phyloP scores from a whole-genome alignment of 2,113 vertebrate genomes.

The Eulacestoma nigropectus region DNA sequence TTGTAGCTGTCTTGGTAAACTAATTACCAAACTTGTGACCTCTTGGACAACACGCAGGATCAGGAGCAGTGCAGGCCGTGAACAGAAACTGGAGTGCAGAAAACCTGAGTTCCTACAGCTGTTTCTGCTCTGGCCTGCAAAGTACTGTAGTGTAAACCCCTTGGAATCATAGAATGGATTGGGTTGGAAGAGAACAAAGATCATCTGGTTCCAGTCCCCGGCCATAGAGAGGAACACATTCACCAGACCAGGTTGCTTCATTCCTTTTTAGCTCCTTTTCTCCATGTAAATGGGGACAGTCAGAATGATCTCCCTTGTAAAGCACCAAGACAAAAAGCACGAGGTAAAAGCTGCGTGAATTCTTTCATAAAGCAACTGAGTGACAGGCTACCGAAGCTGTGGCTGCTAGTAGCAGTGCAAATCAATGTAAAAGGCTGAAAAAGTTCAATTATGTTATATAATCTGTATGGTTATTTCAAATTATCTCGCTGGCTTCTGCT shows the following conservation, averaged over 20 bases:
- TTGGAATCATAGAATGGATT: not conserved
- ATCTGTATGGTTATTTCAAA: not conserved
- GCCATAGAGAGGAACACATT: not conserved
- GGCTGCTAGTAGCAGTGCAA: not conserved
- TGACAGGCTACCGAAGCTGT: not conserved
- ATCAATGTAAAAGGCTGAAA: not conserved
- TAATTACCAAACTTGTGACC: not conserved
- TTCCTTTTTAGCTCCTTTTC: not conserved
- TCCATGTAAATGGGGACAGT: not conserved
- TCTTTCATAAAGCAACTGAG: not conserved
- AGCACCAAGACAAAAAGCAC: not conserved
- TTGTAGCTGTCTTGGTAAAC: not conserved
- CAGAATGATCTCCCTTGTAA: not conserved
- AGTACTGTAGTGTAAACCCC: not conserved
- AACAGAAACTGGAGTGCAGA: not conserved
- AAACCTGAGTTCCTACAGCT: not conserved
- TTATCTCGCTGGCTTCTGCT: not conserved
- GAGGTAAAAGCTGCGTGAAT: not conserved
- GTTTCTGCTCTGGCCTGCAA: not conserved
- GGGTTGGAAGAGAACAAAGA: not conserved
- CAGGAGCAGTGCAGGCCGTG: not conserved
- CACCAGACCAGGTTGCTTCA: accelerated
- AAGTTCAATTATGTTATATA: not conserved
- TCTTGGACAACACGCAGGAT: not conserved
- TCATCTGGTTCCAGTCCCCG: not conserved